phyloP scores from a whole-genome alignment of 2,888 invertebrate genomes.

The Dryobotodes eremita region DNA sequence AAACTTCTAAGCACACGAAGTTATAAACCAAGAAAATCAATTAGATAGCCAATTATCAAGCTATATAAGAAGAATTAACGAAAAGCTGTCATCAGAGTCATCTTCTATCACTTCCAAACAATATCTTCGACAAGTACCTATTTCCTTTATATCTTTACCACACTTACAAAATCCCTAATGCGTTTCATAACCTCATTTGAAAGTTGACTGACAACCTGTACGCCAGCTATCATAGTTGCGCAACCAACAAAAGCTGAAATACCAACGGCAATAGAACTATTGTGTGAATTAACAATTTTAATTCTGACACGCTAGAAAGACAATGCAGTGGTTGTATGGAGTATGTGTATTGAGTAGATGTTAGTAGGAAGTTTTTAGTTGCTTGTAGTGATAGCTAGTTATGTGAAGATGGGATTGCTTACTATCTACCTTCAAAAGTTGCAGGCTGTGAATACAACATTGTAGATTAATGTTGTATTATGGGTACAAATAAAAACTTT shows the following conservation, averaged over 20 bases:
- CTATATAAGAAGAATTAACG: not conserved
- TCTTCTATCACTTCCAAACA: not conserved
- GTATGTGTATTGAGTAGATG: slow-evolving; percentile 14
- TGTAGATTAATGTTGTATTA: no score
- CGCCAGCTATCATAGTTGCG: slow-evolving; percentile 46
- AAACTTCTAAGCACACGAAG: not conserved
- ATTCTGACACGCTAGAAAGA: slow-evolving; percentile 61
- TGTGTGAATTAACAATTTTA: slow-evolving; percentile 68
- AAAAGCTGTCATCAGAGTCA: not conserved
- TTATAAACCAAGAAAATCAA: not conserved
- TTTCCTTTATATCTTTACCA: slow-evolving; percentile 8
- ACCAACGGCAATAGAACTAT: slow-evolving; percentile 59
- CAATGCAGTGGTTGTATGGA: slow-evolving; percentile 51
- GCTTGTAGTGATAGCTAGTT: not conserved
- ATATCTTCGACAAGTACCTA: not conserved
- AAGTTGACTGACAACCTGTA: slow-evolving; percentile 65
- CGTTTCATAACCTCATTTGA: slow-evolving; percentile 54
- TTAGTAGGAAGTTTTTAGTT: slow-evolving; percentile 14
- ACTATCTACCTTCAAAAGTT: not conserved
- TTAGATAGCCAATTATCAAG: not conserved
- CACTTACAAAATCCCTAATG: slow-evolving; percentile 41
- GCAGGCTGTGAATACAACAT: no score
- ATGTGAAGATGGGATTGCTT: not conserved
- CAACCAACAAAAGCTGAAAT: slow-evolving; percentile 56
- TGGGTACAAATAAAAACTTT: not conserved